Percentiles rank a stretch among this genome's conserved stretches.
Evolutionary conservation across 2,888 invertebrate species (phyloP).

Genomic region (Ophioninae sp.): DNA sequence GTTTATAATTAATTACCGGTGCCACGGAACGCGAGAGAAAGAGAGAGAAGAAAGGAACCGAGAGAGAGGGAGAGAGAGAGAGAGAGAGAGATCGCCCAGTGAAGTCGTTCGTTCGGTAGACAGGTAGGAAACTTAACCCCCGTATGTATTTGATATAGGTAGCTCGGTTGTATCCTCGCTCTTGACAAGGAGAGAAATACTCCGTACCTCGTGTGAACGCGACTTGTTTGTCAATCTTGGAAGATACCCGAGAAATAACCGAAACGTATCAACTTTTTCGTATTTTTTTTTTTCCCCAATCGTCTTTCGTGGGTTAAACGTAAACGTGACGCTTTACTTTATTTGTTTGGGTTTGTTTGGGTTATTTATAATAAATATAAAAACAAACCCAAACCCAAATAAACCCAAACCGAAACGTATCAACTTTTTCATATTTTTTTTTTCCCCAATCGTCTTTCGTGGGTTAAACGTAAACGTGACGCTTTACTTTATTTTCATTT

Average conservation of each 20-base stretch:
- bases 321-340: too few species aligned
- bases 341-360: too few species aligned
- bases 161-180: constrained; percentile 31
- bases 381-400: too few species aligned
- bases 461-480: too few species aligned
- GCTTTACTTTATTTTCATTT: constrained; percentile 27
- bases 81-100: constrained; percentile 66
- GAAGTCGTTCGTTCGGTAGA: constrained; percentile 75
- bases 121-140: constrained; percentile 69
- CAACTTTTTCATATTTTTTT: constrained; percentile 13
- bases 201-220: constrained; percentile 68
- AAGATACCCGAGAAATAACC: constrained; percentile 39
- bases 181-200: constrained; percentile 35
- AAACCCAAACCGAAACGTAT: constrained; percentile 24
- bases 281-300: background rate
- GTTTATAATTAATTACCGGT: constrained; percentile 78
- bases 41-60: constrained; percentile 19
- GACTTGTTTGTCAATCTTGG: constrained; percentile 74
- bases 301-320: background rate
- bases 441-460: background rate
- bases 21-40: constrained; percentile 56
- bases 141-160: constrained; percentile 32
- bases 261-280: constrained; percentile 20
- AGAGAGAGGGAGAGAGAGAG: constrained; percentile 17
- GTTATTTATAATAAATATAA: too few species aligned